Evolutionary conservation across 2,888 invertebrate genomes (phyloP).

Genomic region (Exephanes ischioxanthus): DNA sequence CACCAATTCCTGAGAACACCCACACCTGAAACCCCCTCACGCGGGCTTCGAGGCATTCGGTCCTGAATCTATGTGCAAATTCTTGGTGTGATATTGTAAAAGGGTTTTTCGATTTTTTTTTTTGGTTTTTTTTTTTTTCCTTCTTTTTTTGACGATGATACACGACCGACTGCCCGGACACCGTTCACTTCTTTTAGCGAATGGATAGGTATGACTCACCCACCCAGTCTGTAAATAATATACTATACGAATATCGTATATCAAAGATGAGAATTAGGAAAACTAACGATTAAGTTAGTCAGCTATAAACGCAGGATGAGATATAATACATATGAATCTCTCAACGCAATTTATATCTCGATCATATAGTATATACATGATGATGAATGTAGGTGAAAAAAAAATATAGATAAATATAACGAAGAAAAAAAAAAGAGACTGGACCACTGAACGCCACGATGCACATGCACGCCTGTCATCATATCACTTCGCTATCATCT

Average conservation of each 20-base stretch:
- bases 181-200: constrained; percentile 67
- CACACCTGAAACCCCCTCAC: constrained; percentile 69
- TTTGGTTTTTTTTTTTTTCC: constrained; percentile 48
- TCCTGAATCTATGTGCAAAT: constrained; percentile 61
- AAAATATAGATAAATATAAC: constrained; percentile 2
- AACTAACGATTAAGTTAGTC: constrained; percentile 31
- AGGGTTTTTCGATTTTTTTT: constrained; percentile 13
- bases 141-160: constrained; percentile 19
- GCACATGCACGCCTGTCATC: constrained; percentile 69
- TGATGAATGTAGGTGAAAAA: constrained; percentile 42
- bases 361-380: constrained; percentile 28
- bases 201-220: constrained; percentile 65
- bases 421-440: constrained; percentile 40
- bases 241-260: constrained; percentile 21
- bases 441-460: constrained; percentile 62
- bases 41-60: constrained; percentile 63
- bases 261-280: constrained; percentile 34
- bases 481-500: constrained; percentile 59
- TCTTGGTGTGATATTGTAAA: constrained; percentile 1
- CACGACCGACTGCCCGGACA: constrained; percentile 63
- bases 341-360: constrained; percentile 24
- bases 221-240: constrained; percentile 44
- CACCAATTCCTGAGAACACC: constrained; percentile 74
- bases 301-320: constrained; percentile 35
- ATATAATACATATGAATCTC: constrained; percentile 10